Evolutionary conservation across 1,140 invertebrate genomes (phyloP).

Genomic region (Philotrypesis tridentata): DNA sequence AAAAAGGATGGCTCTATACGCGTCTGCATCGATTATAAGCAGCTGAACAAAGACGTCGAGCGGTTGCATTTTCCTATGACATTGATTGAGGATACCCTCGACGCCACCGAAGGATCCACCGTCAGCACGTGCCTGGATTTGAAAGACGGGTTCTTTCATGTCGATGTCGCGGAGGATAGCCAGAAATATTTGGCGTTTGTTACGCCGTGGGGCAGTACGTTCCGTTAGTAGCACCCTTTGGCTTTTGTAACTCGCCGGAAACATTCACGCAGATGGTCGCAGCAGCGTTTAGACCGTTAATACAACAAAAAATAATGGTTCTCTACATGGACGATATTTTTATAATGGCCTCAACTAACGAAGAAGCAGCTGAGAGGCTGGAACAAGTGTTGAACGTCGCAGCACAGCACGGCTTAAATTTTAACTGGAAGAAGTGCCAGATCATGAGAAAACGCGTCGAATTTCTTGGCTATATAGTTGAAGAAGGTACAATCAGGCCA

Average conservation of each 20-base stretch:
- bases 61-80: neutral
- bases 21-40: slow-evolving; percentile 6
- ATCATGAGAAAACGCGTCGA: too few species aligned
- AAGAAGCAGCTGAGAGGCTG: slow-evolving; percentile 1
- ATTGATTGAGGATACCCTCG: neutral
- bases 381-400: neutral
- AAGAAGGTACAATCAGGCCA: neutral
- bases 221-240: neutral
- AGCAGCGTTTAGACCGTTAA: neutral
- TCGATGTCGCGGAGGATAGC: slow-evolving; percentile 10
- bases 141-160: too few species aligned
- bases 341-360: neutral
- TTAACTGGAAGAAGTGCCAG: slow-evolving; percentile 40
- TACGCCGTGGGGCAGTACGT: slow-evolving; percentile 11
- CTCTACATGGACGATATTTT: slow-evolving; percentile 28
- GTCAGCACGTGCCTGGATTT: neutral
- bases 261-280: neutral
- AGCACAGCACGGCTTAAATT: neutral
- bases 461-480: neutral
- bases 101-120: neutral
- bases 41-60: neutral
- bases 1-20: neutral
- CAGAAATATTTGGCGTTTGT: slow-evolving; percentile 33
- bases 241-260: slow-evolving; percentile 16
- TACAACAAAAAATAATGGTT: neutral